These are phyloP conservation scores for Megaustenia siamemsis DNA, from an alignment of 2,888 invertebrate genomes.

Conservation along the genomic window DNA sequence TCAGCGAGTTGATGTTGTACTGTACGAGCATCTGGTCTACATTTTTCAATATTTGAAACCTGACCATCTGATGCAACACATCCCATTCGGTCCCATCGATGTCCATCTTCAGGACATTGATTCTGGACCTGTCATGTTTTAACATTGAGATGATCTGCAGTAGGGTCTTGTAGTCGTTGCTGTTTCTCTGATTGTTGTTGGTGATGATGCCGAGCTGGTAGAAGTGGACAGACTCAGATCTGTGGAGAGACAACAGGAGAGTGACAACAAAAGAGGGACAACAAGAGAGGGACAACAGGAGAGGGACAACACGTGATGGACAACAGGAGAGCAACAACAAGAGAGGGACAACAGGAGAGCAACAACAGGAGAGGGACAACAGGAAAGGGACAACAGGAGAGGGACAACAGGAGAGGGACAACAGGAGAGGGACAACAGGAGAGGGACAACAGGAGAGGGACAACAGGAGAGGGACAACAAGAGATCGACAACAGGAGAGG, in stretches of 20 bases:
- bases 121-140: background rate
- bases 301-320: background rate
- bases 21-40: slow-evolving; percentile 5
- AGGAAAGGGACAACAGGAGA: background rate
- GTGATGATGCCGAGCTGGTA: background rate
- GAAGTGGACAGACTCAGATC: slow-evolving; percentile 15
- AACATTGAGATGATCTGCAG: background rate
- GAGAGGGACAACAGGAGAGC: background rate
- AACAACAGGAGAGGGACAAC: background rate
- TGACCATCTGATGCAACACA: background rate
- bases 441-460: background rate
- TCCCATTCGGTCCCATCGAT: slow-evolving; percentile 18
- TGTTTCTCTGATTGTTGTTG: background rate
- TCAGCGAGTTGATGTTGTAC: background rate
- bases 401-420: background rate
- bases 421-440: background rate
- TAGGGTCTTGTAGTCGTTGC: background rate
- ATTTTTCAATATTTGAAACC: background rate
- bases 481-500: background rate
- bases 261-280: background rate
- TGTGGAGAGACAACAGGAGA: background rate
- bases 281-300: background rate
- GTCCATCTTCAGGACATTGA: slow-evolving; percentile 17
- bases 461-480: background rate
- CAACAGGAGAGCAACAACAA: background rate